These are phyloP conservation scores for Apodemus agrarius DNA, from an alignment of 2,797 vertebrate genomes.

Conservation along the genomic window DNA sequence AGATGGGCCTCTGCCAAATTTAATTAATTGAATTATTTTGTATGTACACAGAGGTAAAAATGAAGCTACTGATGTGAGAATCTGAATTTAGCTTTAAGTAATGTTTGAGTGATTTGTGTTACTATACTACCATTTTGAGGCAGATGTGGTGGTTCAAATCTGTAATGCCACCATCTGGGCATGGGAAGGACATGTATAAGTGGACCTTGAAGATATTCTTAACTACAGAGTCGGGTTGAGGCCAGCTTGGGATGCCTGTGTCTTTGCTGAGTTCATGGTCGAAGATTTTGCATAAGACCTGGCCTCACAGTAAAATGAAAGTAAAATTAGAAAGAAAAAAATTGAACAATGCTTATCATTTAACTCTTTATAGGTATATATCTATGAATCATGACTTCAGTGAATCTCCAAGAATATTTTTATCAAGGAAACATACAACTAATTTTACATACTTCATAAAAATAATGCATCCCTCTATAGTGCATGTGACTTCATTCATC, in stretches of 20 bases:
- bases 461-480: not conserved
- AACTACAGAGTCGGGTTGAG: not conserved
- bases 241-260: not conserved
- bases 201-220: not conserved
- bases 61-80: conserved; percentile 8
- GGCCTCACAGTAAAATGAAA: not conserved
- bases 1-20: not conserved
- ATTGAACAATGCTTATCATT: not conserved
- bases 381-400: not conserved
- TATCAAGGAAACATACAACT: not conserved
- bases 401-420: not conserved
- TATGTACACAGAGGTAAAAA: not conserved
- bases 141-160: not conserved
- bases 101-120: not conserved
- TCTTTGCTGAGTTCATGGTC: not conserved
- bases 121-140: not conserved
- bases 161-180: not conserved
- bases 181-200: not conserved
- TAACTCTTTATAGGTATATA: not conserved
- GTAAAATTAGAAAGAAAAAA: not conserved
- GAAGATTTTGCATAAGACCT: not conserved
- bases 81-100: not conserved
- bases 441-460: not conserved
- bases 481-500: conserved; percentile 45
- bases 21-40: conserved; percentile 8